Base-by-base conservation (phyloP, 2,797 vertebrate species). In the Pagetopsis macropterus region DNA sequence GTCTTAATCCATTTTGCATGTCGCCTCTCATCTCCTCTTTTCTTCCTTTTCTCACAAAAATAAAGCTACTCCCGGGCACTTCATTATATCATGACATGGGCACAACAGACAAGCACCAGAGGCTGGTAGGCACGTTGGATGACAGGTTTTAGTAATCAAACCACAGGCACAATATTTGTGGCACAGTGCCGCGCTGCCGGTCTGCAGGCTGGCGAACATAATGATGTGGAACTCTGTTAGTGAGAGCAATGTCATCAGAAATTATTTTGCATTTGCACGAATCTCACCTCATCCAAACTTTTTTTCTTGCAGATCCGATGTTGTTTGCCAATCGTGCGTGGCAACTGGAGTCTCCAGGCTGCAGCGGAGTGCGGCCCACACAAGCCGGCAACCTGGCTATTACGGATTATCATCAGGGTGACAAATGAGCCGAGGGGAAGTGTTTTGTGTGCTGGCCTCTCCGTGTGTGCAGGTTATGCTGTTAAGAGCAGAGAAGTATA, bases 401-500 rank as follows among this genome's bases (percentile, higher is more conserved):
- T 78, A 80, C 72, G 86, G 83, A 89, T 93, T 87, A 88, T 84
- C 87, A 90, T 90, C 88, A 74, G 67, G 44, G 79, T 87, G 90
- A 87, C 80, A 84, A 90, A 92, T 88, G 86, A 84, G 80, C 70
- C 23, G 0, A 66, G 33, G 23, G 55, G 71, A 31, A 27, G 8
- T 60, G 65, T 67, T 61, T 65, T 17, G 21, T 67, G 59, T 43
- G 33, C 23, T 31, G 54, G 72, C 60, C 70, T 76, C 68, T 67
- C 13, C 4, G 27, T 5, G 41, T 46, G 72, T 72, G 66, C 41
- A 65, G 66, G 70, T 62, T 67, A 46, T 8, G 45, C 44, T 17
- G 49, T 60, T 63, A 49, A 70, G 74, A 19, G 21, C 50, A 40
- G 19, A 50, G 15, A 4, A 50, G 54, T 13, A 59, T 5, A 56